Conservation (phyloP, 1,140 invertebrate species). For the Parapsyche elsis region DNA sequence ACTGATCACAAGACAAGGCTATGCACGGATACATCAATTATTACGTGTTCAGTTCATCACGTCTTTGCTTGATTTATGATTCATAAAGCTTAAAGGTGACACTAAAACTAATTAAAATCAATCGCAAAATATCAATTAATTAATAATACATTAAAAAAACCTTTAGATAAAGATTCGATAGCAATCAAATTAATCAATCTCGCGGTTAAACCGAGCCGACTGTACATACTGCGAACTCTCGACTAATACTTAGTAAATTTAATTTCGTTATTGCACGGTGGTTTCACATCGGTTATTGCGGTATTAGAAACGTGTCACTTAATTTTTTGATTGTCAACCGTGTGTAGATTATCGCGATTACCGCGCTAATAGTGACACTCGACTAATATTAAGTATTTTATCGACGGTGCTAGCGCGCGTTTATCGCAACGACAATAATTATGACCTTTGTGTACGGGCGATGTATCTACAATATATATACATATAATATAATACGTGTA, state of each 20-base stretch:
- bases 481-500: no score
- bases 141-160: not conserved
- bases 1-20: no score
- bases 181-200: no score
- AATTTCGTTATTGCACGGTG: not conserved
- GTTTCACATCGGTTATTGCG: not conserved
- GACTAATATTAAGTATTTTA: slow-evolving; percentile 21
- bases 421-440: slow-evolving; percentile 1
- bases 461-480: no score
- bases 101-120: not conserved
- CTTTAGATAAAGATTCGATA: no score
- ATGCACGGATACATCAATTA: no score
- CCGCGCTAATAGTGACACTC: slow-evolving; percentile 19
- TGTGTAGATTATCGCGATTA: slow-evolving; percentile 8
- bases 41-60: no score
- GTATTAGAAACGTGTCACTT: not conserved
- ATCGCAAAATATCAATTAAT: not conserved
- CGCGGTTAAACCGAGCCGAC: no score
- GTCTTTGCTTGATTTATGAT: not conserved
- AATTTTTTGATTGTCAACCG: slow-evolving; percentile 18
- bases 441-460: no score
- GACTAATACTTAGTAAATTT: no score
- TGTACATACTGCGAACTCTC: no score
- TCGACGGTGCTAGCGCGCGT: not conserved
- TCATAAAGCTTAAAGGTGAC: not conserved